Evolutionary conservation across 2,797 vertebrate genomes (phyloP), one percentile per base, ranked within the genome.

Genomic region (Clarias platycephalus): DNA sequence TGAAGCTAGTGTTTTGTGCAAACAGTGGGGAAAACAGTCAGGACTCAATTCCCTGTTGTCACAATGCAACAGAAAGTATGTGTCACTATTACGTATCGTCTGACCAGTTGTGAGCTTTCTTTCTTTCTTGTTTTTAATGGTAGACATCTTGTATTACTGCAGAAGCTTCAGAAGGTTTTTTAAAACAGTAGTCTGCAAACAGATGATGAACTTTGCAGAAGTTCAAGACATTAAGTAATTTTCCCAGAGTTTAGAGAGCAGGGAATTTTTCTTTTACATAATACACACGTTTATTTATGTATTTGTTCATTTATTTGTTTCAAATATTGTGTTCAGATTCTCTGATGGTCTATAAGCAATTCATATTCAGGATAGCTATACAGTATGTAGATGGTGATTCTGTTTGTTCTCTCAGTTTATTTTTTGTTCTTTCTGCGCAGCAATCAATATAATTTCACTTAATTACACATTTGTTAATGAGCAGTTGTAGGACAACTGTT

Each of bases 401-500:
- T 71, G 66, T 70, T 71, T 49, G 83, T 79, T 37, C 34, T 72
- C 76, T 37, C 63, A 57, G 49, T 67, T 31, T 0, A 83, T 83
- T n/a, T 0, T 72, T 37, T 63, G 44, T n/a, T 53, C 49, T n/a
- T 82, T 80, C 6, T 66, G 26, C n/a, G 28, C 82, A 64, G 60
- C 74, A 74, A 80, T 74, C 34, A 80, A 20, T 62, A 68, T 82
- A 88, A 89, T 89, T 79, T 58, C 0, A 63, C 62, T 67, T 81
- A 85, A 87, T 85, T 86, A 79, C 58, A 78, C 57, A 66, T 66
- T 79, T 68, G 84, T 81, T 83, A 85, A 81, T 84, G 34, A 24
- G 62, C 9, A n/a, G 2, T 28, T 86, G 13, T n/a, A 81, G 49
- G 28, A 63, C 40, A 81, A 57, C 55, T 28, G 26, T 37, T 62